phyloP scores from a whole-genome alignment of 2,113 vertebrate species.

The Acanthochromis polyacanthus region DNA sequence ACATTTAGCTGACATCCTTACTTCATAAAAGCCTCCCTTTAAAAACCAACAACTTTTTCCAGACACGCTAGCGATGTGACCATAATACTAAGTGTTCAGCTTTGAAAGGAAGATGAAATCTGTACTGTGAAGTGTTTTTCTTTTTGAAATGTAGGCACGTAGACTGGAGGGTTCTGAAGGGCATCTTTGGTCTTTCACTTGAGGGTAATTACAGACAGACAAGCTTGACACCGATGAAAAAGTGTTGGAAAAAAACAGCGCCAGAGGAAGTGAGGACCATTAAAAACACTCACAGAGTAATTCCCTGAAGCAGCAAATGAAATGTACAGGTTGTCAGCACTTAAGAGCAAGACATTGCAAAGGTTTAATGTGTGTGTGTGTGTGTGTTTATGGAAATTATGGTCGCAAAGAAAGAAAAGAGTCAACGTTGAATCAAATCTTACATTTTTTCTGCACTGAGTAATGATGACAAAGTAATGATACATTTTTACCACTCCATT shows the following conservation, averaged over 20 bases:
- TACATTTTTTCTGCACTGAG: not conserved
- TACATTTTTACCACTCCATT: no score
- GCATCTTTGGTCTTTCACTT: constrained; percentile 58
- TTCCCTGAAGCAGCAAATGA: constrained; percentile 43
- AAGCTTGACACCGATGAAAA: constrained; percentile 47
- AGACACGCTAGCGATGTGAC: constrained; percentile 33
- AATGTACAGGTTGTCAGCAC: constrained; percentile 46
- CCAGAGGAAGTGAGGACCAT: constrained; percentile 55
- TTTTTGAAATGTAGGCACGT: constrained; percentile 15
- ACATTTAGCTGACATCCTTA: constrained; percentile 48
- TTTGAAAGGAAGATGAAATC: constrained; percentile 48
- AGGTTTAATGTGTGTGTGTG: constrained; percentile 9
- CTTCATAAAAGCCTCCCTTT: constrained; percentile 27
- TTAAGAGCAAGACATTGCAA: constrained; percentile 12
- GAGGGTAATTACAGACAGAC: constrained; percentile 60
- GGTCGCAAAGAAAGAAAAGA: not conserved
- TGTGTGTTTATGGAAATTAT: not conserved
- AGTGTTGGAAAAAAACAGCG: constrained; percentile 25
- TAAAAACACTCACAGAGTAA: constrained; percentile 51
- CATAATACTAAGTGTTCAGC: constrained; percentile 40
- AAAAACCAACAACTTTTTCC: not conserved
- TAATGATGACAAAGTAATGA: not conserved
- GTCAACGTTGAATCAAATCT: not conserved
- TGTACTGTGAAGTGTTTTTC: not conserved
- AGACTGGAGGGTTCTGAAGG: constrained; percentile 41